These are phyloP conservation scores for Drosophila atripex DNA, from an alignment of 2,888 invertebrate species.

Conservation along the genomic window DNA sequence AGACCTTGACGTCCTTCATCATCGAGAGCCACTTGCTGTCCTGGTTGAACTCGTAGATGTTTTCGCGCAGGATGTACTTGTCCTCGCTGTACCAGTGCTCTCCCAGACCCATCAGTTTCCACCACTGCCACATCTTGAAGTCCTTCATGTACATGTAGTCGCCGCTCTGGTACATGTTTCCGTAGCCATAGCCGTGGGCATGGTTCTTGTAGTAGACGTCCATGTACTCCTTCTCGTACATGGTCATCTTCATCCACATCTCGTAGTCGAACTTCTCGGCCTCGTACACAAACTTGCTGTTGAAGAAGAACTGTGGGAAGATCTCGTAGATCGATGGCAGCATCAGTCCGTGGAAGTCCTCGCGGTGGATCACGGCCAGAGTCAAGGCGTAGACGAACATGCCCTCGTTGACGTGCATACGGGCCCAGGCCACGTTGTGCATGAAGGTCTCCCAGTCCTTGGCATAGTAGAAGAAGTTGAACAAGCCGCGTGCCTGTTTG, in stretches of 20 bases:
- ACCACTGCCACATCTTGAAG: slow-evolving; percentile 80
- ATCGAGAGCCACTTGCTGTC: slow-evolving; percentile 66
- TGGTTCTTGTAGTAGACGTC: slow-evolving; percentile 5
- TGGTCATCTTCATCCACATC: slow-evolving; percentile 8
- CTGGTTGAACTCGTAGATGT: slow-evolving; percentile 64
- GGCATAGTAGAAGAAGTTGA: slow-evolving; percentile 4
- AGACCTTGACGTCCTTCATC: slow-evolving; percentile 72
- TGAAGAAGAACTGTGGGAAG: slow-evolving; percentile 5
- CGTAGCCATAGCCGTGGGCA: slow-evolving; percentile 1
- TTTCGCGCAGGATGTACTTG: slow-evolving; percentile 72
- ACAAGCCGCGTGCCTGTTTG: slow-evolving; percentile 3
- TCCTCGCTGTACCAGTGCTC: slow-evolving; percentile 69
- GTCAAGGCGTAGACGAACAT: slow-evolving; percentile 5
- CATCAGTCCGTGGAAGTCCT: slow-evolving; percentile 6
- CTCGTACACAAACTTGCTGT: slow-evolving; percentile 8
- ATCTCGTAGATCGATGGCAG: slow-evolving; percentile 3
- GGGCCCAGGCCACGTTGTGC: slow-evolving; percentile 4
- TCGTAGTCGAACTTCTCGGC: slow-evolving; percentile 7
- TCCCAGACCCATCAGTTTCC: slow-evolving; percentile 79
- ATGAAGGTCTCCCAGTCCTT: slow-evolving; percentile 8
- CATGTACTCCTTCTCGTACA: slow-evolving; percentile 7
- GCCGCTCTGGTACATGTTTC: slow-evolving; percentile 14
- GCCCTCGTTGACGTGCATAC: slow-evolving; percentile 8
- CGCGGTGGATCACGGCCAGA: slow-evolving; percentile 4
- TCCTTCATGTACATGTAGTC: slow-evolving; percentile 74